Conservation (phyloP, 1,140 invertebrate genomes). For the Drosophila carrolli region DNA sequence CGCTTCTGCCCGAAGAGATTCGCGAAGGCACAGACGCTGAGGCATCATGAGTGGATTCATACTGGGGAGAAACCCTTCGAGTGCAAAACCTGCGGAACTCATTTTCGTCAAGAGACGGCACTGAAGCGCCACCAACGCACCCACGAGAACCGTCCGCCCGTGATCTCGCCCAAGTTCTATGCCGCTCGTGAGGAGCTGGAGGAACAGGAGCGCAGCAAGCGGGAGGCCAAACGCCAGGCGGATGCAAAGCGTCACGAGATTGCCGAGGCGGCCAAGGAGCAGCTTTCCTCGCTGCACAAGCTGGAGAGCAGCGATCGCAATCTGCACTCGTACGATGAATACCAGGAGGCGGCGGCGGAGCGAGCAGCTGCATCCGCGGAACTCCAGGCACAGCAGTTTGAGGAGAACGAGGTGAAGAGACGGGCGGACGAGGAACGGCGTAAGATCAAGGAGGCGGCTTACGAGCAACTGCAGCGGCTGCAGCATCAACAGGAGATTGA, state of each 20-base stretch:
- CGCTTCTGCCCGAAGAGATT: constrained; percentile 76
- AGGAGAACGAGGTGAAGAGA: constrained; percentile 69
- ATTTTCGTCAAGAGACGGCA: constrained; percentile 79
- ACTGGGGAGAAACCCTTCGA: constrained; percentile 85
- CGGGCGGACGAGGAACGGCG: constrained; percentile 64
- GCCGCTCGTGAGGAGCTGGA: constrained; percentile 75
- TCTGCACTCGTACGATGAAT: constrained; percentile 70
- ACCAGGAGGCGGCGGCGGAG: constrained; percentile 70
- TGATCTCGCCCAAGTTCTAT: constrained; percentile 76
- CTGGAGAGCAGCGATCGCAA: constrained; percentile 60
- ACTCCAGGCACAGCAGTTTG: constrained; percentile 69
- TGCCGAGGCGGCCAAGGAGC: constrained; percentile 75
- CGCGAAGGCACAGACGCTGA: constrained; percentile 79
- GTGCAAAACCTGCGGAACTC: constrained; percentile 74
- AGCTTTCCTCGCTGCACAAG: constrained; percentile 69
- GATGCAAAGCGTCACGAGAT: constrained; percentile 72
- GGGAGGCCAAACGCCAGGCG: constrained; percentile 65
- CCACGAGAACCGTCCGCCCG: constrained; percentile 75
- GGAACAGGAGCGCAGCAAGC: constrained; percentile 72
- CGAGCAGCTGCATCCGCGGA: constrained; percentile 71
- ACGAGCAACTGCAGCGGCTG: constrained; percentile 67
- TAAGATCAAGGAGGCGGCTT: constrained; percentile 74
- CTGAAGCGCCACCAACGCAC: constrained; percentile 78
- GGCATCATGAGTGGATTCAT: constrained; percentile 83
- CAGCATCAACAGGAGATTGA: constrained; percentile 71